phyloP scores from a whole-genome alignment of 1,140 invertebrate genomes.

The Mycetomoellerius zeteki region DNA sequence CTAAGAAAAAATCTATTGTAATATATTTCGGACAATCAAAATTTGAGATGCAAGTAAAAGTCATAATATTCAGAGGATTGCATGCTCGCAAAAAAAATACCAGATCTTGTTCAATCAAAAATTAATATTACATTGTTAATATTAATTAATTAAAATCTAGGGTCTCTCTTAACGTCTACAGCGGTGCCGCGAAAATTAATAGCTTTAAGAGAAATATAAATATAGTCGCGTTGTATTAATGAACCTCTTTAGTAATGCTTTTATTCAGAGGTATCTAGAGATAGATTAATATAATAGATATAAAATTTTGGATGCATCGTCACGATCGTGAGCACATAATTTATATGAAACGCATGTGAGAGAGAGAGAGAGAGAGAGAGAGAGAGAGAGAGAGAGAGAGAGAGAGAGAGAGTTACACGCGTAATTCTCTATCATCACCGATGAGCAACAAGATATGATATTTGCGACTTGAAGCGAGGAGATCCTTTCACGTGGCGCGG shows the following conservation, averaged over 20 bases:
- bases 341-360: slow-evolving; percentile 18
- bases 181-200: background rate
- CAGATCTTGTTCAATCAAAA: background rate
- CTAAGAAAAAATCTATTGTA: background rate
- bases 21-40: slow-evolving; percentile 23
- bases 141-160: background rate
- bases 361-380: too few relatives aligned
- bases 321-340: background rate
- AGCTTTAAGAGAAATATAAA: background rate
- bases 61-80: background rate
- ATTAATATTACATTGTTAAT: background rate
- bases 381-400: too few relatives aligned
- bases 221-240: background rate
- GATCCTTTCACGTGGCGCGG: slow-evolving; percentile 46
- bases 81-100: background rate
- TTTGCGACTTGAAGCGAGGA: slow-evolving; percentile 61
- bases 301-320: background rate
- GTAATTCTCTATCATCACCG: slow-evolving; percentile 43
- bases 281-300: too few relatives aligned
- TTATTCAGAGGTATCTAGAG: background rate
- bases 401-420: slow-evolving; percentile 28
- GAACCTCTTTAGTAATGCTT: background rate
- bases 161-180: background rate
- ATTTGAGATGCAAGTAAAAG: background rate
- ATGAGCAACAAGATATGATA: slow-evolving; percentile 68